Percentiles rank a stretch among this genome's conserved stretches.
phyloP scores from a whole-genome alignment of 2,888 invertebrate species.

The Tortrix viridana region DNA sequence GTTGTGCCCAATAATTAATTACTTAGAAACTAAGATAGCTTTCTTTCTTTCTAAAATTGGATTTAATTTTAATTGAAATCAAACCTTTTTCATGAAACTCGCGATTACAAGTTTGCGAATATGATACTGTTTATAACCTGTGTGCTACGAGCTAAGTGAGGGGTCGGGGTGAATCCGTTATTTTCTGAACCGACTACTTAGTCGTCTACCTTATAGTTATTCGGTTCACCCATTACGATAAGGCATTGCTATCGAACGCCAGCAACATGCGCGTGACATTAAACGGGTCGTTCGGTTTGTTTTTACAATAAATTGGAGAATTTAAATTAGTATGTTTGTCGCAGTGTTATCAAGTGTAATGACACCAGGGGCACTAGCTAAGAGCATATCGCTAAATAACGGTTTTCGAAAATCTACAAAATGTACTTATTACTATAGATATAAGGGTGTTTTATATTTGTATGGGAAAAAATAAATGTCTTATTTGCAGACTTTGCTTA shows the following conservation, averaged over 20 bases:
- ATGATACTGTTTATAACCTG: constrained; percentile 12
- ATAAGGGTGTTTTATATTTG: too few relatives aligned
- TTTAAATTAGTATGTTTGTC: constrained; percentile 8
- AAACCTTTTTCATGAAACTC: too few relatives aligned
- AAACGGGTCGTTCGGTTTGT: constrained; percentile 24
- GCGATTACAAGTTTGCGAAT: not conserved
- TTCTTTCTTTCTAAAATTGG: too few relatives aligned
- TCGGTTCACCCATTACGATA: constrained; percentile 20
- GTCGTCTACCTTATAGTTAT: constrained; percentile 37
- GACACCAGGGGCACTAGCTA: too few relatives aligned
- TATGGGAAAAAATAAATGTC: too few relatives aligned
- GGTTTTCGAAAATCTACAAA: too few relatives aligned
- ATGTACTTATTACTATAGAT: too few relatives aligned
- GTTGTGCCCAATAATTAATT: too few relatives aligned
- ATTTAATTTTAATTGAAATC: too few relatives aligned
- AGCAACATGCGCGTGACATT: constrained; percentile 11
- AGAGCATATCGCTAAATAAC: too few relatives aligned
- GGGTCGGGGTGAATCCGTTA: constrained; percentile 43
- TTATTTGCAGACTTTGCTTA: too few relatives aligned
- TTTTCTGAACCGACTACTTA: constrained; percentile 14
- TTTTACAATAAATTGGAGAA: constrained; percentile 14
- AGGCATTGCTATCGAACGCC: constrained; percentile 15
- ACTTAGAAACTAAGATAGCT: too few relatives aligned
- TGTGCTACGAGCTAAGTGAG: constrained; percentile 21
- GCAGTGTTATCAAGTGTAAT: not conserved